Evolutionary conservation across 2,888 invertebrate genomes (phyloP), one percentile per base, ranked within the genome.

Genomic region (Ferrisia virgata): DNA sequence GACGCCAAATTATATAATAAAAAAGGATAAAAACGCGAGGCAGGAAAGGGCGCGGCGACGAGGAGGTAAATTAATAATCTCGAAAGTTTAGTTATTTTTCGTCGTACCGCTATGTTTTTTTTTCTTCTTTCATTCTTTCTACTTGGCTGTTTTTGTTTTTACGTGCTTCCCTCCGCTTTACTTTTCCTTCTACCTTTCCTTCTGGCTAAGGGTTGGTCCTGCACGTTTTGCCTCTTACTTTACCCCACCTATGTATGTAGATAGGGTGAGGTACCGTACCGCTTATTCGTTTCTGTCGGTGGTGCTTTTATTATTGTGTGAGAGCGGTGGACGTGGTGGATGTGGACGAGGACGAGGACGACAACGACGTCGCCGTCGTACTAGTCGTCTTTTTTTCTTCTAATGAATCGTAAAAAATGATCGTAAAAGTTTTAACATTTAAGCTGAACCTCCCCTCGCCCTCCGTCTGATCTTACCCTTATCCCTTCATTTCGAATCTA

Each of bases 371-470:
- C 53, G 53, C 53, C 53, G n/a, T 64, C 72, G 72, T 18, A 33
- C 31, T 31, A 13, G 72, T 72, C 33, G 31, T 72, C 33, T 31
- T 72, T n/a, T 53, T 53, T n/a, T 53, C n/a, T n/a, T 72, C 72
- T 72, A 72, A 72, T 72, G 72, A 72, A 72, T 72, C 72, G 72
- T 72, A 72, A 72, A 72, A 72, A 72, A 72, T 72, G 72, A 72
- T 72, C 72, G 72, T 72, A 72, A 72, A 72, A 72, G 72, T 72
- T 72, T 33, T 72, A 72, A 72, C 72, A 72, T 72, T 72, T 72
- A 72, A 72, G 72, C 72, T 33, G 4, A 31, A 28, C n/a, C 33
- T n/a, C 72, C 72, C n/a, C 33, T 36, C 72, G 72, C n/a, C n/a
- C n/a, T n/a, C n/a, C n/a, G n/a, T n/a, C n/a, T n/a, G n/a, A n/a